Evolutionary conservation across 92 coral and sea anemone species (phyloP), one percentile per base, ranked within the genome.

Genomic region (Zoanthus solanderi): DNA sequence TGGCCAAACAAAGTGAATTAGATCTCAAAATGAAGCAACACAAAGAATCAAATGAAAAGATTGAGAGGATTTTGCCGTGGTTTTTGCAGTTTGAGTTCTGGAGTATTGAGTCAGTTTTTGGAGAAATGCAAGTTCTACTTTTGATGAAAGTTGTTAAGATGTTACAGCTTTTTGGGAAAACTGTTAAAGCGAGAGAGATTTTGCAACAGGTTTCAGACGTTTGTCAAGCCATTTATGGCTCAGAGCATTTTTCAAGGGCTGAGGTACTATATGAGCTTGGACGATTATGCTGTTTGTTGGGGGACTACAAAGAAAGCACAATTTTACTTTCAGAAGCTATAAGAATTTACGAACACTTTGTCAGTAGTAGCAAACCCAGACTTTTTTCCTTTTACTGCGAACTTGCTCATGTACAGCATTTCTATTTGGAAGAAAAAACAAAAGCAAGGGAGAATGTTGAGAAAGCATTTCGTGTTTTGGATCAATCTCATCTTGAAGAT

Each of bases 261-360:
- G 85, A 80, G 4, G 11, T 63, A 68, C 30, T 80, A n/a, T 80
- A 63, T 29, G 18, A 44, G 44, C 65, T 72, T 9, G 75, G 85
- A 6, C 18, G 6, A 11, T 9, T 80, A 8, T 63, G 56, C 28
- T 80, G 63, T 32, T 47, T 80, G 58, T 73, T n/a, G 15, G 75
- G 65, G 85, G 74, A 80, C 2, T 65, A 80, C 63, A 61, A 0
- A 15, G 73, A 80, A 66, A 32, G 75, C 42, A 54, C 56, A n/a
- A 13, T 1, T 5, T 48, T 11, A 0, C 0, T 80, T 12, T n/a
- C 37, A 18, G 57, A 80, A 18, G 85, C 85, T 34, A 44, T 34
- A 61, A 65, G 12, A 57, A 80, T 80, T 18, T 80, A 80, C 3
- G 74, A 80, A 42, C 37, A 30, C 10, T 0, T 0, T 42, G 31